Evolutionary conservation across 2,113 vertebrate species (phyloP).

Genomic region (Macroglossus sobrinus): DNA sequence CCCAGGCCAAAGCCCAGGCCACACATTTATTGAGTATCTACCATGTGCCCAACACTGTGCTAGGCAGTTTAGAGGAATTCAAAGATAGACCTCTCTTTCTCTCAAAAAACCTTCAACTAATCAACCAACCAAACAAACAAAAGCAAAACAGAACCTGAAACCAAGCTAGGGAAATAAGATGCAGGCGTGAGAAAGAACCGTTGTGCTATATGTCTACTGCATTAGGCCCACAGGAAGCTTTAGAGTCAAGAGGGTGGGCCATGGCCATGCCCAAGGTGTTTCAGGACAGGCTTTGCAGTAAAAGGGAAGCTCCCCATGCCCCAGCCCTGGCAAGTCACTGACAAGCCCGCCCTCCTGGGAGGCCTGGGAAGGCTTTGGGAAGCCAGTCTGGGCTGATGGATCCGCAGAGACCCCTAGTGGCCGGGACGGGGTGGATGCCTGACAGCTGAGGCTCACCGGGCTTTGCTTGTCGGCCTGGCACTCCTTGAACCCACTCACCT

Average conservation of each 20-base stretch:
- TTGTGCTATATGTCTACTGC: neutral
- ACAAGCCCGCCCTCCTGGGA: neutral
- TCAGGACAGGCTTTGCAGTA: neutral
- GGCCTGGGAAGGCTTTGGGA: neutral
- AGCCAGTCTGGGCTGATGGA: neutral
- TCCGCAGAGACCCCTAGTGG: constrained; percentile 80
- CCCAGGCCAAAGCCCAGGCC: neutral
- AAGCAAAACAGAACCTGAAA: neutral
- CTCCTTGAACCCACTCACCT: neutral
- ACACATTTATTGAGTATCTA: neutral
- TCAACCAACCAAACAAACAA: neutral
- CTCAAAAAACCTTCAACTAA: neutral
- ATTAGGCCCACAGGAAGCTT: neutral
- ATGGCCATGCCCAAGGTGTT: neutral
- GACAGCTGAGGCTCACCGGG: fast-evolving
- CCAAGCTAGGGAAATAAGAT: neutral
- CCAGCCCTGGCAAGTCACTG: neutral
- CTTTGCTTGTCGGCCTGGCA: fast-evolving
- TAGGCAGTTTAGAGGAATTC: neutral
- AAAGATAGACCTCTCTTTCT: neutral
- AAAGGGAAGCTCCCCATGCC: neutral
- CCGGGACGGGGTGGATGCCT: neutral
- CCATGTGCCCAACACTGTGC: neutral
- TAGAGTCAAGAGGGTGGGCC: neutral
- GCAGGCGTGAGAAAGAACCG: neutral